Evolutionary conservation across 2,113 vertebrate genomes (phyloP).

Genomic region (Pelobates fuscus): DNA sequence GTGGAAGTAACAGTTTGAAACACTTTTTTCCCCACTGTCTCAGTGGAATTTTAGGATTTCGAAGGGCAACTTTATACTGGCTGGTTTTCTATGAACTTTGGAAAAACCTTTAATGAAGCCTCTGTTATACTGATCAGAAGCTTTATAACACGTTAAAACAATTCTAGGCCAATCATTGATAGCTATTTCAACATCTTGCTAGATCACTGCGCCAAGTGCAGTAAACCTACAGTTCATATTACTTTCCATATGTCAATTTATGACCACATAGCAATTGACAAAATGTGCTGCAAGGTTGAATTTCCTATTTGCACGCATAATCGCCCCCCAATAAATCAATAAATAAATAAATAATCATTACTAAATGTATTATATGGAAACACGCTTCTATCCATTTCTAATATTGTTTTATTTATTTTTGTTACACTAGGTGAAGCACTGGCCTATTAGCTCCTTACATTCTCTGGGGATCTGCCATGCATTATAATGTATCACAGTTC

Average conservation of each 20-base stretch:
- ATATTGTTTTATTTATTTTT: slow-evolving; percentile 6
- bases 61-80: slow-evolving; percentile 43
- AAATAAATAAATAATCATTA: slow-evolving; percentile 6
- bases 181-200: slow-evolving; percentile 47
- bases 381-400: neutral
- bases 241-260: slow-evolving; percentile 51
- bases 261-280: slow-evolving; percentile 46
- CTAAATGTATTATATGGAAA: neutral
- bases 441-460: slow-evolving; percentile 30
- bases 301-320: slow-evolving; percentile 45
- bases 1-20: slow-evolving; percentile 43
- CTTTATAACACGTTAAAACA: slow-evolving; percentile 39
- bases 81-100: slow-evolving; percentile 40
- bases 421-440: slow-evolving; percentile 17
- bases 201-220: slow-evolving; percentile 43
- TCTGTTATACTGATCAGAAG: slow-evolving; percentile 46
- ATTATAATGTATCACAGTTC: slow-evolving; percentile 30
- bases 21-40: slow-evolving; percentile 36
- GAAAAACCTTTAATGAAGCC: slow-evolving; percentile 36
- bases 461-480: neutral
- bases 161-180: slow-evolving; percentile 35
- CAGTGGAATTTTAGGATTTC: slow-evolving; percentile 42
- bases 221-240: slow-evolving; percentile 37
- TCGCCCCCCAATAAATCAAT: slow-evolving; percentile 37
- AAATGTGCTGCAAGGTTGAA: slow-evolving; percentile 44